Base-by-base conservation (phyloP, 2,797 vertebrate species). In the Diceros bicornis region DNA sequence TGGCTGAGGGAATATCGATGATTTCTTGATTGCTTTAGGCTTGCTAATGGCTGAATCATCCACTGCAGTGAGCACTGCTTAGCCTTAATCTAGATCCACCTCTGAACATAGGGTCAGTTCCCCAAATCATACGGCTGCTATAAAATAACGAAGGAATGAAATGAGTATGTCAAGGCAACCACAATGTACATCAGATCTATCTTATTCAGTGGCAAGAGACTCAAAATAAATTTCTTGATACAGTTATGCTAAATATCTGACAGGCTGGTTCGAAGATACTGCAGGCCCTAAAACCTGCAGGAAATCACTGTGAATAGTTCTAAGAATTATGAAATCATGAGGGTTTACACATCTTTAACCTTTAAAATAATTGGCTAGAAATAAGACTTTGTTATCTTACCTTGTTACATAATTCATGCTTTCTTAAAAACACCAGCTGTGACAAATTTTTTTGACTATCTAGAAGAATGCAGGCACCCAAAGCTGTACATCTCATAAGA, bases 341-440 rank as follows among this genome's bases (percentile, higher is more conserved):
- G 20, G n/a, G 41, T 27, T 92, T 66, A 61, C 14, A 69, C 17
- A 91, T 44, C 66, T 87, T 91, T 81, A n/a, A 96, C 59, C 10
- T 87, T 91, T 91, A 74, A 61, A 82, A 75, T 75, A 75, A 82
- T 10, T 93, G 69, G 69, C 47, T 84, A 50, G 32, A 89, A 78
- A 84, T 37, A 89, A 18, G 7, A 47, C 29, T 87, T 47, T 55
- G 71, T 57, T 55, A 81, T 57, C 23, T 79, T 79, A 79, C 16
- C 1, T 69, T 86, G 18, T 88, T 47, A 29, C 57, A 1, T 77
- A 78, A 47, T 3, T 84, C 14, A 57, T 57, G 18, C 71, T 78
- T 88, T 86, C 71, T 69, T 47, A 27, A 69, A 84, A 23, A 41
- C 37, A 71, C 8, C 52, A 83, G 50, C 14, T 27, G 4, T 84